These are phyloP conservation scores for Nomia melanderi DNA, from an alignment of 1,140 invertebrate genomes.

Conservation along the genomic window DNA sequence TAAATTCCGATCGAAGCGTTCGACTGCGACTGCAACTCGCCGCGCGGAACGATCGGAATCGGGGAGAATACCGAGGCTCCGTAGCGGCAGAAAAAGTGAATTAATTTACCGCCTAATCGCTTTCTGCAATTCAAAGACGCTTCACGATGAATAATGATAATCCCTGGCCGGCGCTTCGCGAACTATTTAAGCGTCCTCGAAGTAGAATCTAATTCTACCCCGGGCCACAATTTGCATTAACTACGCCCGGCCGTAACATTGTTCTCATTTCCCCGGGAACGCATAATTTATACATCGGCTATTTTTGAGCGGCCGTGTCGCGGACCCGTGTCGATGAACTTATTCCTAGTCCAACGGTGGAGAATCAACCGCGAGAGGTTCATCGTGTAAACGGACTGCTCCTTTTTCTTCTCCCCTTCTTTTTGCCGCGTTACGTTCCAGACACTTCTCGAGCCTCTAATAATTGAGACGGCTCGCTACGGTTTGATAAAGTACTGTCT, in stretches of 20 bases:
- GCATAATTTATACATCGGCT: constrained; percentile 52
- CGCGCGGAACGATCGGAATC: background rate
- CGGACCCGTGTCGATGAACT: constrained; percentile 49
- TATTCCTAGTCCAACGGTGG: constrained; percentile 45
- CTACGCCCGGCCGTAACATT: constrained; percentile 39
- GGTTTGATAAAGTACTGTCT: too few relatives aligned
- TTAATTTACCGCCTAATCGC: constrained; percentile 20
- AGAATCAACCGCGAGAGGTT: constrained; percentile 36
- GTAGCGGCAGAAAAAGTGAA: background rate
- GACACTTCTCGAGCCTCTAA: too few relatives aligned
- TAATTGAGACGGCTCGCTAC: too few relatives aligned
- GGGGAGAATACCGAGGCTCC: background rate
- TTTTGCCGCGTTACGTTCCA: too few relatives aligned
- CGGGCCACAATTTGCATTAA: constrained; percentile 46
- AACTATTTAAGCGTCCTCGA: constrained; percentile 45
- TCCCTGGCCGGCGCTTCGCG: constrained; percentile 30
- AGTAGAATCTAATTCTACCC: constrained; percentile 48
- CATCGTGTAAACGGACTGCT: constrained; percentile 34
- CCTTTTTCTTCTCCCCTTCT: background rate
- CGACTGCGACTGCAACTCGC: background rate
- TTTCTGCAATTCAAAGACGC: constrained; percentile 39
- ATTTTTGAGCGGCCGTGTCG: constrained; percentile 48
- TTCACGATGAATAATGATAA: constrained; percentile 48
- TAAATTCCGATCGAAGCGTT: background rate
- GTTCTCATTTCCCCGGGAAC: constrained; percentile 49